Percentiles rank a stretch among this genome's conserved stretches.
Evolutionary conservation across 2,888 invertebrate genomes (phyloP).

Genomic region (Pomacea canaliculata): DNA sequence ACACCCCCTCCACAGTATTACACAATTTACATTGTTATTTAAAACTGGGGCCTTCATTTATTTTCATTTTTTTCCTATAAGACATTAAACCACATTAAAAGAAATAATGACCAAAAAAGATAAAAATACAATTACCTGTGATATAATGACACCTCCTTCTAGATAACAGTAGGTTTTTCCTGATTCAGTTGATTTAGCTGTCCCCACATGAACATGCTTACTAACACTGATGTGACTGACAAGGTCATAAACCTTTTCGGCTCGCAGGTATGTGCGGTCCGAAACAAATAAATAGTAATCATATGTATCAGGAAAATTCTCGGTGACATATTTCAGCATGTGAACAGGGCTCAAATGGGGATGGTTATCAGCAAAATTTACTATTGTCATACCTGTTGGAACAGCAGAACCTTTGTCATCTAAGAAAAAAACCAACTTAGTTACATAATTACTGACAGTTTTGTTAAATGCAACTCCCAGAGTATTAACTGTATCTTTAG

Average conservation of each 20-base stretch:
- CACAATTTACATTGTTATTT: too few relatives aligned
- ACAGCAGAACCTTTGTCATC: conserved; percentile 42
- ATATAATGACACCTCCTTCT: conserved; percentile 89
- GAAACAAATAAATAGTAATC: conserved; percentile 92
- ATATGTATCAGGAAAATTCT: conserved; percentile 89
- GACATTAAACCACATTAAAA: too few relatives aligned
- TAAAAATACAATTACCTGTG: conserved; percentile 73
- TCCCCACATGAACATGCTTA: conserved; percentile 86
- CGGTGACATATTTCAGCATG: conserved; percentile 88
- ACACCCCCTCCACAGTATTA: too few relatives aligned
- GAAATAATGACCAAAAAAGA: too few relatives aligned
- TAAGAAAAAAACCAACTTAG: conserved; percentile 86
- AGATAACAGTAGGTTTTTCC: conserved; percentile 69
- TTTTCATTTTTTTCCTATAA: too few relatives aligned
- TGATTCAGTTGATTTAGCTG: conserved; percentile 64
- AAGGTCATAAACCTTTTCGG: conserved; percentile 79
- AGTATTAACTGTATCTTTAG: conserved; percentile 71
- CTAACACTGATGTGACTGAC: conserved; percentile 85
- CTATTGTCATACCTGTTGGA: conserved; percentile 73
- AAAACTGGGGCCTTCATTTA: too few relatives aligned
- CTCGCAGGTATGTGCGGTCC: conserved; percentile 88
- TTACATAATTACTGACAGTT: conserved; percentile 86
- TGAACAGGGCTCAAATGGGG: conserved; percentile 86
- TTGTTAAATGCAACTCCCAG: conserved; percentile 88
- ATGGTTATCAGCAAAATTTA: conserved; percentile 87